Conservation (phyloP, 2,113 vertebrate genomes). For the Hydrolagus affinis region DNA sequence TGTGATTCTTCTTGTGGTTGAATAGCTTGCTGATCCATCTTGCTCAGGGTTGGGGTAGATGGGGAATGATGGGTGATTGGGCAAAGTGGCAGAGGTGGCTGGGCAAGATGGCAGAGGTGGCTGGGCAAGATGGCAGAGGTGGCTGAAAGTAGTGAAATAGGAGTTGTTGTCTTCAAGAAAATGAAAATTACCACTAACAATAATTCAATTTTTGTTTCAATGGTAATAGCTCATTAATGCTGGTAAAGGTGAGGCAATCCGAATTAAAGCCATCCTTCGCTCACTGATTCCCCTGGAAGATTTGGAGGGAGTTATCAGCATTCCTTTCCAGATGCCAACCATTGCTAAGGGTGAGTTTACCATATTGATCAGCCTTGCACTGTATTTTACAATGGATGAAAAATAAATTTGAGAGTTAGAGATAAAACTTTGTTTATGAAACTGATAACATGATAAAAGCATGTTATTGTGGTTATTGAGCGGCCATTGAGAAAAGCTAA, state of each 20-base stretch:
- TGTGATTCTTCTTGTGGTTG: too few species aligned
- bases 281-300: constrained; percentile 88
- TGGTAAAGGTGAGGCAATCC: constrained; percentile 89
- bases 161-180: neutral
- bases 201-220: constrained; percentile 33
- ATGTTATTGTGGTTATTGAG: neutral
- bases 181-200: neutral
- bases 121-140: too few species aligned
- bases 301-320: constrained; percentile 89
- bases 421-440: neutral
- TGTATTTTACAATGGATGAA: neutral
- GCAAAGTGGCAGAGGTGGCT: too few species aligned
- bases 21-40: too few species aligned
- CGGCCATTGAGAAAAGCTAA: neutral
- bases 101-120: too few species aligned
- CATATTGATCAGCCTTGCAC: neutral
- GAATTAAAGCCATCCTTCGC: constrained; percentile 86
- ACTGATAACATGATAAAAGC: neutral
- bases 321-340: constrained; percentile 86
- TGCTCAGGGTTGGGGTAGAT: too few species aligned
- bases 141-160: too few species aligned
- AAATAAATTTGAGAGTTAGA: neutral
- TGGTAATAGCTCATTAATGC: constrained; percentile 75
- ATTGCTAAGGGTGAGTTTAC: constrained; percentile 70
- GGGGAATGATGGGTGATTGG: too few species aligned